phyloP scores from a whole-genome alignment of 2,113 vertebrate species.

The Uria aalge region DNA sequence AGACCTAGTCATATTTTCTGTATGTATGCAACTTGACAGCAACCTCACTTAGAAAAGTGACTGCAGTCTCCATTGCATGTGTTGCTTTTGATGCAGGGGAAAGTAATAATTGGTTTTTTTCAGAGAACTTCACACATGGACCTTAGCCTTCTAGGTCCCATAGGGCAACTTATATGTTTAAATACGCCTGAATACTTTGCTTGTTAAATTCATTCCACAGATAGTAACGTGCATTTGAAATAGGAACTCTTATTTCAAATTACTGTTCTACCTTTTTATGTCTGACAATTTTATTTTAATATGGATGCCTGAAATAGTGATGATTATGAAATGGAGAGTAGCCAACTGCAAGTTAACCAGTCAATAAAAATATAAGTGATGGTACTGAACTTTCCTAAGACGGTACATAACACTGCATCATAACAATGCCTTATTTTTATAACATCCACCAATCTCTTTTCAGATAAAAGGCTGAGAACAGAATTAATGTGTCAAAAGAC shows the following conservation, averaged over 20 bases:
- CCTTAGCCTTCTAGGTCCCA: background rate
- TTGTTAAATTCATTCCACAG: background rate
- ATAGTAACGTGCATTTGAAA: background rate
- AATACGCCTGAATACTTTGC: background rate
- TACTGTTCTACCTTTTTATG: background rate
- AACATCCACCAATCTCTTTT: background rate
- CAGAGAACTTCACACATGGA: background rate
- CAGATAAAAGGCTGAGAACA: slow-evolving; percentile 1
- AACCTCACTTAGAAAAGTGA: background rate
- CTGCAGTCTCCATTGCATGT: background rate
- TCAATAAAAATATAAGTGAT: background rate
- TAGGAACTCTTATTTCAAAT: background rate
- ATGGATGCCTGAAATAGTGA: background rate
- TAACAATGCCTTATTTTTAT: background rate
- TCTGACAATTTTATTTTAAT: background rate
- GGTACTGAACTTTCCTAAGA: background rate
- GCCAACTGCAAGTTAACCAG: background rate
- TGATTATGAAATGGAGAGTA: background rate
- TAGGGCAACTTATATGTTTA: background rate
- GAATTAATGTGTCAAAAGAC: slow-evolving; percentile 26
- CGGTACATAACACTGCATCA: background rate
- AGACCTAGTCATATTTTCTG: background rate
- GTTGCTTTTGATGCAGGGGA: background rate
- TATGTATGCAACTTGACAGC: background rate
- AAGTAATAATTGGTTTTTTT: background rate